Evolutionary conservation across 2,888 invertebrate genomes (phyloP), one percentile per base, ranked within the genome.

Genomic region (Caenorhabditis macrosperma): DNA sequence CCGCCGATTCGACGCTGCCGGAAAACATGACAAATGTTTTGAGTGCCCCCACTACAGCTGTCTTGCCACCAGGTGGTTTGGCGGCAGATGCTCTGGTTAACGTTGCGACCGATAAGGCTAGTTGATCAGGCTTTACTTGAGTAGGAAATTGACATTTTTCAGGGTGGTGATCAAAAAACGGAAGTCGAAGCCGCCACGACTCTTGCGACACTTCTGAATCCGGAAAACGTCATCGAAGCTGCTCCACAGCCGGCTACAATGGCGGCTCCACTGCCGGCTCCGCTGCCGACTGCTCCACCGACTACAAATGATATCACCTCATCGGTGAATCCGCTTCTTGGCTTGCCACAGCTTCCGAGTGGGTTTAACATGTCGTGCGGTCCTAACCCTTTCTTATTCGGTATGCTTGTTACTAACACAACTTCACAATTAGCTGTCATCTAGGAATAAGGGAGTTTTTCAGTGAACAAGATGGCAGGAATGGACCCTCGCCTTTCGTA

Each of bases 1-100:
- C 24, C 59, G 35, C 24, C 59, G 35, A 22, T 12, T 59, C 59
- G 12, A 26, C 41, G n/a, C 41, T 28, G 38, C 59, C 59, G 17
- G 59, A 59, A 41, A 59, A 44, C 41, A 59, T 44, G 41, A 44
- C 59, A 44, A 41, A 59, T 22, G 24, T 24, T 20, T 24, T 24
- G 41, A 59, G 41, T 26, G 57, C 15, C n/a, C n/a, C n/a, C 24
- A 30, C 57, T 30, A 57, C 22, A 33, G 35, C 35, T 57, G 38
- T 57, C 20, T 15, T 57, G 22, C 38, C 38, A 33, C 38, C 57
- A 38, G 38, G 57, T 57, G 57, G 57, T 57, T 20, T 57, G 20
- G 38, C 57, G 15, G 57, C 38, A 12, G 57, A 57, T 15, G 9
- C 38, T 24, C 38, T 57, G 57, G 38, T 57, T 38, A 57, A 57